phyloP scores from a whole-genome alignment of 1,140 invertebrate genomes.

The Sinella curviseta region DNA sequence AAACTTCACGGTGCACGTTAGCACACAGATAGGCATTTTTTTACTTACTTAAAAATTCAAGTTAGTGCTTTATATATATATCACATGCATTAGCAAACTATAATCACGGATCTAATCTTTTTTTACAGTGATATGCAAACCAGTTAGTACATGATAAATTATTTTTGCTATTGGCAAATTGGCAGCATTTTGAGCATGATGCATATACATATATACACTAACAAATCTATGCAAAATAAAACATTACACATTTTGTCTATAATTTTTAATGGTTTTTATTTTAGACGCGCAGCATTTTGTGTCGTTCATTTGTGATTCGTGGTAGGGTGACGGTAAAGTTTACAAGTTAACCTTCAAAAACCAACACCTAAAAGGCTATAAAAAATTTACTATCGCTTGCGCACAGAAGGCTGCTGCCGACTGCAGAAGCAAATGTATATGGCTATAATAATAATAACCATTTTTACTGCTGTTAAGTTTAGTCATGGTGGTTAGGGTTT shows the following conservation, averaged over 20 bases:
- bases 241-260: background rate
- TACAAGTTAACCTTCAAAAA: conserved; percentile 7
- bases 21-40: too few species aligned
- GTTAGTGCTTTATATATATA: too few species aligned
- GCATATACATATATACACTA: background rate
- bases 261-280: background rate
- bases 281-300: background rate
- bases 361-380: background rate
- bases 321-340: background rate
- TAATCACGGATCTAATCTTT: too few species aligned
- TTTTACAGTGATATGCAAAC: too few species aligned
- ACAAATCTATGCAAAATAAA: background rate
- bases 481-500: background rate
- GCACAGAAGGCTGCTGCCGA: too few species aligned
- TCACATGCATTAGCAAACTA: too few species aligned
- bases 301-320: background rate
- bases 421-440: background rate
- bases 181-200: background rate
- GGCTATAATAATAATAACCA: background rate
- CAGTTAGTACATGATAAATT: too few species aligned
- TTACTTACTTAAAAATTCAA: too few species aligned
- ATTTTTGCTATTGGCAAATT: background rate
- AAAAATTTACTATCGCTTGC: too few species aligned
- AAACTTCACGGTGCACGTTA: too few species aligned
- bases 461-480: background rate